phyloP scores from a whole-genome alignment of 2,888 invertebrate species.

The Actias luna region DNA sequence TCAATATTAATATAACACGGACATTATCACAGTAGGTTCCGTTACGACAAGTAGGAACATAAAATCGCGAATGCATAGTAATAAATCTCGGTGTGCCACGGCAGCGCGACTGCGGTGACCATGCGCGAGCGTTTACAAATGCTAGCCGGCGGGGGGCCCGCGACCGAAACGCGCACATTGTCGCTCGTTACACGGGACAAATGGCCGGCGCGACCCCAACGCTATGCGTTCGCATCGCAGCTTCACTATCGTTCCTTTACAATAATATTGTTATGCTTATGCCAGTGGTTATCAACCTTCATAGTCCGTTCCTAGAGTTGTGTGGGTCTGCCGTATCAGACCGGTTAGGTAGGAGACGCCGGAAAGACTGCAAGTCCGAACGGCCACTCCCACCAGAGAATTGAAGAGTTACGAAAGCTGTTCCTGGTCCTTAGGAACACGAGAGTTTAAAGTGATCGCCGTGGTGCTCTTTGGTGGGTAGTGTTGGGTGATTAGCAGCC shows the following conservation, averaged over 20 bases:
- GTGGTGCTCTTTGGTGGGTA: no score
- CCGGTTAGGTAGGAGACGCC: no score
- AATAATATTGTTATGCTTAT: background rate
- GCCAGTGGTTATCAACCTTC: background rate
- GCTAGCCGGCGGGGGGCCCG: constrained; percentile 65
- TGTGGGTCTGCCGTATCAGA: no score
- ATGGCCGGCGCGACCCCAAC: constrained; percentile 22
- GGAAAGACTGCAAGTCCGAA: no score
- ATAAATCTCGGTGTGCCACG: constrained; percentile 1
- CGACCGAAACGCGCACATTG: constrained; percentile 70
- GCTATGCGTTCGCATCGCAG: background rate
- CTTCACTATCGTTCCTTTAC: background rate
- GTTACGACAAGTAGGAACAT: background rate
- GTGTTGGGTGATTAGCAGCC: no score
- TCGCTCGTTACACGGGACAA: constrained; percentile 73
- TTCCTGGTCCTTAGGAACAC: no score
- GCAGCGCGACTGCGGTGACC: background rate
- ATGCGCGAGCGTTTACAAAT: constrained; percentile 54
- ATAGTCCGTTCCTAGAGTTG: no score
- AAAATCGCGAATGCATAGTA: background rate
- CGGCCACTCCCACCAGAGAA: no score
- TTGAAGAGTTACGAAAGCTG: no score
- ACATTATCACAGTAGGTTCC: background rate
- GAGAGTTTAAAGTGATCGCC: no score
- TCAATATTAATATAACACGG: background rate